Percentiles rank a stretch among this genome's conserved stretches.
Conservation (phyloP, 2,113 vertebrate genomes). For the Muntiacus muntjak region DNA sequence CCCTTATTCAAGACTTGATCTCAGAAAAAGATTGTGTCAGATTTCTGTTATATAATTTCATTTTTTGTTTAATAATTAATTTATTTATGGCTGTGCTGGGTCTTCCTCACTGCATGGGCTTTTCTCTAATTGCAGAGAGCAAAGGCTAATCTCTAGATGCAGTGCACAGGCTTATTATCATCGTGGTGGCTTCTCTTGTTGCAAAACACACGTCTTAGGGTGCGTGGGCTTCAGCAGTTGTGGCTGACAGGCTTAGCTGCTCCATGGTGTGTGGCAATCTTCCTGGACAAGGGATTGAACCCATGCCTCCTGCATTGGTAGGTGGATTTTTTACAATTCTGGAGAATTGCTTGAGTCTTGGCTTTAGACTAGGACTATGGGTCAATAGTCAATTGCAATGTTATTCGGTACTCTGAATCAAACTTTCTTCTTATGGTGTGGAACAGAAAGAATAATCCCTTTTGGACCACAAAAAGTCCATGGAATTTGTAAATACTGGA, state of each 20-base stretch:
- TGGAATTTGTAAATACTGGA: not conserved
- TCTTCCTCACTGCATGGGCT: not conserved
- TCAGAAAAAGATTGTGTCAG: accelerated
- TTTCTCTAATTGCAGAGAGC: not conserved
- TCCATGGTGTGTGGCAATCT: not conserved
- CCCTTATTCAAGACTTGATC: not conserved
- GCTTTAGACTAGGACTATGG: not conserved
- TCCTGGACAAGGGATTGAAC: not conserved
- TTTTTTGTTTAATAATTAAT: not conserved
- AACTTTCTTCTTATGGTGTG: not conserved
- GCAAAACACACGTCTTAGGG: not conserved
- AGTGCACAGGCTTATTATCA: not conserved
- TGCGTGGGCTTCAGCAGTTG: not conserved
- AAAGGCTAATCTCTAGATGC: not conserved
- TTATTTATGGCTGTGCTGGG: not conserved
- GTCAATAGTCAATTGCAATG: not conserved
- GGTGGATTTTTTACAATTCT: not conserved
- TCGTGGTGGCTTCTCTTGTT: not conserved
- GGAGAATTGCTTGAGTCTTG: not conserved
- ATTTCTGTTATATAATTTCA: not conserved
- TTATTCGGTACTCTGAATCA: not conserved
- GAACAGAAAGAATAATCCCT: not conserved
- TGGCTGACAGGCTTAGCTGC: not conserved
- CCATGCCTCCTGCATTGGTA: not conserved
- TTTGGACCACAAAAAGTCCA: not conserved